Conservation (phyloP, 2,797 vertebrate genomes). For the Bufotes viridis region DNA sequence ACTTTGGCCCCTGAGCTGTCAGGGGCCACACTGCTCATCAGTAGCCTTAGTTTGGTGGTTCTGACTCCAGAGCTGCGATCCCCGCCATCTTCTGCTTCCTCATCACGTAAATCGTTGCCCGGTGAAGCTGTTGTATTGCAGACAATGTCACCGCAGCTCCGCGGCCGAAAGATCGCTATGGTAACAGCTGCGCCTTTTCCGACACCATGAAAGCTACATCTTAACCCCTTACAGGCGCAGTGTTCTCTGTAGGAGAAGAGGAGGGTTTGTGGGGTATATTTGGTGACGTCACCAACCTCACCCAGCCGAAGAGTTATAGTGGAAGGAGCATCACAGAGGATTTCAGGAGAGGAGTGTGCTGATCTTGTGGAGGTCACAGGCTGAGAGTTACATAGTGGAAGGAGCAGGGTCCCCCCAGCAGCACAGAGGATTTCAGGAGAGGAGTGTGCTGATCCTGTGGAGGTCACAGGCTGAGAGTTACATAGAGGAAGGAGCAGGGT, state of each 20-base stretch:
- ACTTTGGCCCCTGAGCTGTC: not conserved
- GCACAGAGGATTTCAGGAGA: no score
- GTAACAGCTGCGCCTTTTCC: slow-evolving; percentile 12
- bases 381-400: no score
- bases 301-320: not conserved
- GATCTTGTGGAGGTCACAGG: no score
- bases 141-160: slow-evolving; percentile 1
- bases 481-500: not conserved
- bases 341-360: no score
- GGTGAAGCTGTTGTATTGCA: not conserved
- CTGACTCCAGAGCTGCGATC: not conserved
- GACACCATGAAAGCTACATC: not conserved
- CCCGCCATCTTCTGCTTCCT: not conserved
- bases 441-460: no score
- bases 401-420: no score
- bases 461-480: no score
- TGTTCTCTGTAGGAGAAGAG: no score
- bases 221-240: not conserved
- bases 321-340: not conserved
- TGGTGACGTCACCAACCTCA: not conserved
- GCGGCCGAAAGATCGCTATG: slow-evolving; percentile 10
- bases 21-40: not conserved
- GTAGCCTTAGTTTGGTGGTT: not conserved
- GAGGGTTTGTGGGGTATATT: not conserved
- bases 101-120: not conserved